Percentiles rank a stretch among this genome's conserved stretches.
Conservation (phyloP, 2,888 invertebrate species). For the Dermolepida albohirtum region DNA sequence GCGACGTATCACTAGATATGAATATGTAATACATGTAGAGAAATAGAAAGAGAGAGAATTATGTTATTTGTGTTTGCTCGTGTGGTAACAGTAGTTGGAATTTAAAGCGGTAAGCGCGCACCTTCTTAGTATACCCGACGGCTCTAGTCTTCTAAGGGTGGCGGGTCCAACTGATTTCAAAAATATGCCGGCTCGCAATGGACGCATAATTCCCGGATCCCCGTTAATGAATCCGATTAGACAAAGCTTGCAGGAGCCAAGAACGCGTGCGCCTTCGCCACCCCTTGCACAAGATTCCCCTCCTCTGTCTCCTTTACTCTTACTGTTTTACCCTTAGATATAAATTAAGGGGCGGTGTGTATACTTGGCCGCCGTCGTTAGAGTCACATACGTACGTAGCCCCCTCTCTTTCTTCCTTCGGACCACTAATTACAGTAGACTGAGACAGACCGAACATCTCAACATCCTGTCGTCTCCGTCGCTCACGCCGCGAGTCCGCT, state of each 20-base stretch:
- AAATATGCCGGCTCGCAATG: constrained; percentile 68
- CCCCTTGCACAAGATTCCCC: constrained; percentile 54
- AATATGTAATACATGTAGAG: constrained; percentile 22
- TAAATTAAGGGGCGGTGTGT: constrained; percentile 66
- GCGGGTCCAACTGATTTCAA: constrained; percentile 66
- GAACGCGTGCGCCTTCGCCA: constrained; percentile 65
- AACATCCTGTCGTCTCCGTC: constrained; percentile 42
- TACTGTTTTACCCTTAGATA: constrained; percentile 67
- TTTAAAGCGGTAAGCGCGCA: constrained; percentile 49
- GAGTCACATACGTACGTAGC: constrained; percentile 63
- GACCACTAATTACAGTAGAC: constrained; percentile 66
- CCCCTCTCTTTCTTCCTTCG: constrained; percentile 60
- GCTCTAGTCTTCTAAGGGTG: constrained; percentile 60
- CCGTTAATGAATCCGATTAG: constrained; percentile 73
- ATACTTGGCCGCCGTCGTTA: constrained; percentile 63
- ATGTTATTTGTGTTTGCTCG: constrained; percentile 30
- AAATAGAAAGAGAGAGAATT: constrained; percentile 8
- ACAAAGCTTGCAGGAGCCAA: constrained; percentile 66
- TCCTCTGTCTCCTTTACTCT: constrained; percentile 56
- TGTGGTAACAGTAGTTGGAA: constrained; percentile 32
- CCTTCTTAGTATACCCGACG: constrained; percentile 54
- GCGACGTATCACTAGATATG: constrained; percentile 30
- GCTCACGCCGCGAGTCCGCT: constrained; percentile 50
- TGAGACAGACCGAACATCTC: constrained; percentile 39
- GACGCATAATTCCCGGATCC: constrained; percentile 70